These are phyloP conservation scores for Ochropacha duplaris DNA, from an alignment of 2,888 invertebrate genomes.

Conservation along the genomic window DNA sequence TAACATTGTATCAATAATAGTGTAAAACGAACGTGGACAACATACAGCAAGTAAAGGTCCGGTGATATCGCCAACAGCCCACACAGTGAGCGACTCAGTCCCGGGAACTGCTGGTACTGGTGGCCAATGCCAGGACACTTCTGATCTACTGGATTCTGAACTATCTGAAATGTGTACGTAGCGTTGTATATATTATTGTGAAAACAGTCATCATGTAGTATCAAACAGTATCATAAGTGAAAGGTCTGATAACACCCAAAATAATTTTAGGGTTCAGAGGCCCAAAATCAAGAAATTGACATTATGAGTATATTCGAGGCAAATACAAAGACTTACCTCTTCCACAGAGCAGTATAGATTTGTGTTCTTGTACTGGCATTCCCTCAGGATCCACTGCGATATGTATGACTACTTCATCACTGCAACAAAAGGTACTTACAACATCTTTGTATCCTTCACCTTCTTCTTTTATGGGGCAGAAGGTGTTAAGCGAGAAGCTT, in stretches of 20 bases:
- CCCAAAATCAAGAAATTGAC: too few species aligned
- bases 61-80: conserved; percentile 84
- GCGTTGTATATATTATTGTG: too few species aligned
- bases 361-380: conserved; percentile 84
- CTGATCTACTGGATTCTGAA: conserved; percentile 36
- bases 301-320: background rate
- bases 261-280: too few species aligned
- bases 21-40: too few species aligned
- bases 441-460: too few species aligned
- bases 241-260: too few species aligned
- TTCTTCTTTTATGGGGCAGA: too few species aligned
- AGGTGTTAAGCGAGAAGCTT: too few species aligned
- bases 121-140: conserved; percentile 58
- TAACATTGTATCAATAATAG: too few species aligned
- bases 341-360: conserved; percentile 86
- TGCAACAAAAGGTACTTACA: conserved; percentile 32
- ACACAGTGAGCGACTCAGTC: conserved; percentile 85
- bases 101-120: conserved; percentile 76
- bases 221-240: background rate
- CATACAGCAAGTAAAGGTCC: conserved; percentile 84
- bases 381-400: conserved; percentile 88
- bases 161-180: conserved; percentile 40
- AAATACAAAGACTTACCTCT: conserved; percentile 62
- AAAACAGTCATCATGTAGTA: too few species aligned
- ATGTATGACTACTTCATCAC: conserved; percentile 85